These are phyloP conservation scores for Solenopsis invicta DNA, from an alignment of 1,140 invertebrate genomes.

Conservation along the genomic window DNA sequence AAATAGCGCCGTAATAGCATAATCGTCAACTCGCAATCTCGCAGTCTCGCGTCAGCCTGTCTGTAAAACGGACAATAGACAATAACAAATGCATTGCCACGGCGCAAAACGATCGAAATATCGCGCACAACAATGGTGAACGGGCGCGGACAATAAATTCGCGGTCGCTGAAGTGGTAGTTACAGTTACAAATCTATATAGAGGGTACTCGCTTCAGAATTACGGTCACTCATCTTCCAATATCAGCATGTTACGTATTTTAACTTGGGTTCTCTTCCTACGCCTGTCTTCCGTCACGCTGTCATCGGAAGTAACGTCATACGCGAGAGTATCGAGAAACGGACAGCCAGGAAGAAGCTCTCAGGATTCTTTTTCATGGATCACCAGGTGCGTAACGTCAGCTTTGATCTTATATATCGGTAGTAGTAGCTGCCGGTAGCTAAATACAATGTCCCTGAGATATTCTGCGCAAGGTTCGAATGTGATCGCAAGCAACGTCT, in stretches of 20 bases:
- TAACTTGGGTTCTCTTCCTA: constrained; percentile 65
- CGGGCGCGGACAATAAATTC: constrained; percentile 67
- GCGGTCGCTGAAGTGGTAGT: constrained; percentile 13
- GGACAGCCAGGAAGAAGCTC: constrained; percentile 66
- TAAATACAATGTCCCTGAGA: neutral
- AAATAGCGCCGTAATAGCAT: neutral
- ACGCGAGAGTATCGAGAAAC: constrained; percentile 82
- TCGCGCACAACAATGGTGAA: neutral
- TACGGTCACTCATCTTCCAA: constrained; percentile 73
- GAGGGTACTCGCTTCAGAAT: constrained; percentile 39
- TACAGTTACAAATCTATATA: constrained; percentile 85
- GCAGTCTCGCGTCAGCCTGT: neutral
- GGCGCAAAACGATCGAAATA: neutral
- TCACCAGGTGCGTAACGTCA: constrained; percentile 67
- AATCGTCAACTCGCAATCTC: neutral
- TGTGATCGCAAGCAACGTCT: neutral
- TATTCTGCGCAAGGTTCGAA: neutral
- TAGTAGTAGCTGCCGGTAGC: neutral
- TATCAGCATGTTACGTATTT: constrained; percentile 73
- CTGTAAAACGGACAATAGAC: neutral
- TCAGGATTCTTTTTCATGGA: constrained; percentile 58
- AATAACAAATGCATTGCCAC: neutral
- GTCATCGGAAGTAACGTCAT: constrained; percentile 76
- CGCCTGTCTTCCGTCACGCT: constrained; percentile 59
- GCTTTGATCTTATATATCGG: neutral